Percentiles rank a stretch among this genome's conserved stretches.
phyloP scores from a whole-genome alignment of 2,888 invertebrate species.

The Drosophila mayaguana region DNA sequence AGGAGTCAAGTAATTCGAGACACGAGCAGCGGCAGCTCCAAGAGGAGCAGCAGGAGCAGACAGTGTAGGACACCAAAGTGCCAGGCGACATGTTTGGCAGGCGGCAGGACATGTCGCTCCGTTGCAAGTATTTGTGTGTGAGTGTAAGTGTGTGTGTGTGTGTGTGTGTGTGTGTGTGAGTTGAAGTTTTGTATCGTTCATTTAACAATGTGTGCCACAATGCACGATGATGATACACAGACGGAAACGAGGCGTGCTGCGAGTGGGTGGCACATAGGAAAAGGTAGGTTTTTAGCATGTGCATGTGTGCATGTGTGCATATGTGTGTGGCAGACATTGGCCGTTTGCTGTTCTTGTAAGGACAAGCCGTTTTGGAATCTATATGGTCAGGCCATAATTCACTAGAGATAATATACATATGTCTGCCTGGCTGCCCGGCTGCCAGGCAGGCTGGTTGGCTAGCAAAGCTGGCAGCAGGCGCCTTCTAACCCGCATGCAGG shows the following conservation, averaged over 20 bases:
- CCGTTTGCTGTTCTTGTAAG: slow-evolving; percentile 61
- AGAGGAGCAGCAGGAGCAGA: slow-evolving; percentile 11
- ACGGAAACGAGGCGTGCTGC: slow-evolving; percentile 10
- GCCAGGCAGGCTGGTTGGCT: slow-evolving; percentile 12
- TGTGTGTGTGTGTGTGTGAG: slow-evolving; percentile 26
- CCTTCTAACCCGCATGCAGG: slow-evolving; percentile 16
- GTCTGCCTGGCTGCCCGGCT: slow-evolving; percentile 42
- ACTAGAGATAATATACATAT: slow-evolving; percentile 81
- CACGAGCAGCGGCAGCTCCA: slow-evolving; percentile 14
- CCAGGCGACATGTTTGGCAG: slow-evolving; percentile 62
- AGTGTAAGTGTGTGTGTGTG: neutral
- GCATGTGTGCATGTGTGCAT: slow-evolving; percentile 21
- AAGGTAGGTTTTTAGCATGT: slow-evolving; percentile 40
- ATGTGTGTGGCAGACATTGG: slow-evolving; percentile 48
- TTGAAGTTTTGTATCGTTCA: slow-evolving; percentile 79
- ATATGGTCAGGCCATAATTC: slow-evolving; percentile 78
- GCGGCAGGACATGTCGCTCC: slow-evolving; percentile 48
- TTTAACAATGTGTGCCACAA: slow-evolving; percentile 79
- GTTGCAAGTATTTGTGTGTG: neutral
- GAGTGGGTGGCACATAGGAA: slow-evolving; percentile 13
- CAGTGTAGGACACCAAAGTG: slow-evolving; percentile 47
- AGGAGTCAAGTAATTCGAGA: slow-evolving; percentile 51
- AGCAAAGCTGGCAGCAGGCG: slow-evolving; percentile 19
- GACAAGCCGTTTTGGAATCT: slow-evolving; percentile 77
- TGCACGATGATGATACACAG: slow-evolving; percentile 60